Conservation (phyloP, 2,113 vertebrate genomes). For the Tursiops truncatus region DNA sequence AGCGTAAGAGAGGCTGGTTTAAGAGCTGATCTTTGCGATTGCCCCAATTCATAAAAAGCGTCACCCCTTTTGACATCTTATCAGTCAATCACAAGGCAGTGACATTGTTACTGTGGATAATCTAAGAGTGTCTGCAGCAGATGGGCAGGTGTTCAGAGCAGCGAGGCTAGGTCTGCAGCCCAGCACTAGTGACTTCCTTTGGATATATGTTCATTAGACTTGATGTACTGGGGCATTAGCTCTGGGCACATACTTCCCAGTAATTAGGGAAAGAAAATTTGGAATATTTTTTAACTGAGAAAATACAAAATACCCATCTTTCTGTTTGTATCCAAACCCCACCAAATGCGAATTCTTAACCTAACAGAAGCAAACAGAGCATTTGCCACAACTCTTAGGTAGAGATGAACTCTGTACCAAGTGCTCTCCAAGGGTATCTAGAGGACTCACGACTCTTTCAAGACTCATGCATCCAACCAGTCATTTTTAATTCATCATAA, state of each 20-base stretch:
- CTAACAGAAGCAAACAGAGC: not conserved
- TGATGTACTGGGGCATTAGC: not conserved
- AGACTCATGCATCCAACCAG: not conserved
- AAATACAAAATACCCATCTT: not conserved
- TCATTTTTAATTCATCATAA: not conserved
- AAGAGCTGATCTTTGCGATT: not conserved
- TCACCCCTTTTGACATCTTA: not conserved
- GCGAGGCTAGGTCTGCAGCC: not conserved
- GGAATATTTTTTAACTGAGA: not conserved
- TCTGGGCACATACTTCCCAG: not conserved
- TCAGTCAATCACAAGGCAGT: not conserved
- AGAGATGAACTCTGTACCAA: not conserved
- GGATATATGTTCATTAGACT: not conserved
- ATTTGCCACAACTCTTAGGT: not conserved
- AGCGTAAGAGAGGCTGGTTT: not conserved
- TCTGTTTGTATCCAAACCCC: not conserved
- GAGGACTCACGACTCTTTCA: not conserved
- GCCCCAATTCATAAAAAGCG: not conserved
- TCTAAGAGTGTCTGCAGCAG: not conserved
- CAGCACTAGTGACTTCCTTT: not conserved
- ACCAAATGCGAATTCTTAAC: not conserved
- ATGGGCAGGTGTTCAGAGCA: not conserved
- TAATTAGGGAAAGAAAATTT: not conserved
- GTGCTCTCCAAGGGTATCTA: not conserved
- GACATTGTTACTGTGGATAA: too few relatives aligned